These are phyloP conservation scores for Mionectes olivaceus DNA, from an alignment of 2,797 vertebrate species.

Conservation along the genomic window DNA sequence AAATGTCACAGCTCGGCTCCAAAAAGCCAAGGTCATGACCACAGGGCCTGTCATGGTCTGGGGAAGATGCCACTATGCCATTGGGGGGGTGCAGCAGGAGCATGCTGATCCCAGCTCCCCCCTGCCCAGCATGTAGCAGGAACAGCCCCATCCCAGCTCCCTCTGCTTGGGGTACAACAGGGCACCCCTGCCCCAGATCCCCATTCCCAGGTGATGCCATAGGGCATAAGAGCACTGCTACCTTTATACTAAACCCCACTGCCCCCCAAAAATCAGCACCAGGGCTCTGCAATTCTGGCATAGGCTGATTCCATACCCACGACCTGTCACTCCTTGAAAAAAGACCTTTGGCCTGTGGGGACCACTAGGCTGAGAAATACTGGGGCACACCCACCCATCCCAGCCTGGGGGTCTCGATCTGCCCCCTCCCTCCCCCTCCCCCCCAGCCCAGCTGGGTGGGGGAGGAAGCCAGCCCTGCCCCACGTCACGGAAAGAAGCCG, in stretches of 20 bases:
- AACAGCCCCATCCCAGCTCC: neutral
- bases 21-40: neutral
- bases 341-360: neutral
- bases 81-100: neutral
- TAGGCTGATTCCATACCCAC: neutral
- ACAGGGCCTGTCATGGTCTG: accelerated
- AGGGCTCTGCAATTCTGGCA: neutral
- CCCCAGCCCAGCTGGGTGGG: neutral
- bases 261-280: neutral
- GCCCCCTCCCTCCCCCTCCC: no score
- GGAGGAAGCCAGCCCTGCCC: neutral
- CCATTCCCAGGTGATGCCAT: accelerated
- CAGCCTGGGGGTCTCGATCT: neutral
- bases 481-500: constrained; percentile 17
- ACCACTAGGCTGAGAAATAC: no score
- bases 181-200: neutral
- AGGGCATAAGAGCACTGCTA: neutral
- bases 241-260: neutral
- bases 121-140: neutral
- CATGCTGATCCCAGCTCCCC: neutral
- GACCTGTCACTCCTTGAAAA: neutral
- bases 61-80: neutral
- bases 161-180: neutral
- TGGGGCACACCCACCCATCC: neutral
- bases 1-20: neutral